Conservation (phyloP, 2,113 vertebrate species). For the Caloenas nicobarica region DNA sequence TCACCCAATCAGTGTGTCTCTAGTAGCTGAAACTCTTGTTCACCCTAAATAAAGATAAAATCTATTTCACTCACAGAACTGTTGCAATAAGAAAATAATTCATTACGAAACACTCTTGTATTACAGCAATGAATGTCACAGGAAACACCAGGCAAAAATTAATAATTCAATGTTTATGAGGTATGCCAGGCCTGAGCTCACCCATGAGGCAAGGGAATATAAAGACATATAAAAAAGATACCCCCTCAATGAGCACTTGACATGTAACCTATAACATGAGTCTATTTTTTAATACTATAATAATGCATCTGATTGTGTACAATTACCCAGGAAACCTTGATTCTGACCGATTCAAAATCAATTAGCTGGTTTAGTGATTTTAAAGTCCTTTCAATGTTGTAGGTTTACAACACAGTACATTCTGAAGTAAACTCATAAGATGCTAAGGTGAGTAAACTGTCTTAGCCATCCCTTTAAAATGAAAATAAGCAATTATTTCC, state of each 20-base stretch:
- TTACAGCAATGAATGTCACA: background rate
- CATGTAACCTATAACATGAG: background rate
- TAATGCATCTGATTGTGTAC: background rate
- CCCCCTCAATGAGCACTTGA: background rate
- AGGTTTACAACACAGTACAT: background rate
- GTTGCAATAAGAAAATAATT: background rate
- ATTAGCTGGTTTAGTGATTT: background rate
- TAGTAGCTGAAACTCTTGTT: background rate
- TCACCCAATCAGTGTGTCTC: background rate
- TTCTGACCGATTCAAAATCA: background rate
- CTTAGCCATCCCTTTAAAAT: slow-evolving; percentile 41
- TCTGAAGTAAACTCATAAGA: background rate
- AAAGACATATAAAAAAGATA: background rate
- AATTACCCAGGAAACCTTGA: background rate
- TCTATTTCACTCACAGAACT: background rate
- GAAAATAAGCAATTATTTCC: slow-evolving; percentile 41
- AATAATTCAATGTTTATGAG: background rate
- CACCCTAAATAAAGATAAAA: background rate
- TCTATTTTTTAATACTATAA: background rate
- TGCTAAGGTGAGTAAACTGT: background rate
- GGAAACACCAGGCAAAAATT: background rate
- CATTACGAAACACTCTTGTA: background rate
- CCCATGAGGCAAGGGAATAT: background rate
- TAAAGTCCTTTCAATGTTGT: background rate
- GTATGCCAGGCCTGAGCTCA: background rate